Conservation (phyloP, 2,113 vertebrate species). For the Chaetops frenatus region DNA sequence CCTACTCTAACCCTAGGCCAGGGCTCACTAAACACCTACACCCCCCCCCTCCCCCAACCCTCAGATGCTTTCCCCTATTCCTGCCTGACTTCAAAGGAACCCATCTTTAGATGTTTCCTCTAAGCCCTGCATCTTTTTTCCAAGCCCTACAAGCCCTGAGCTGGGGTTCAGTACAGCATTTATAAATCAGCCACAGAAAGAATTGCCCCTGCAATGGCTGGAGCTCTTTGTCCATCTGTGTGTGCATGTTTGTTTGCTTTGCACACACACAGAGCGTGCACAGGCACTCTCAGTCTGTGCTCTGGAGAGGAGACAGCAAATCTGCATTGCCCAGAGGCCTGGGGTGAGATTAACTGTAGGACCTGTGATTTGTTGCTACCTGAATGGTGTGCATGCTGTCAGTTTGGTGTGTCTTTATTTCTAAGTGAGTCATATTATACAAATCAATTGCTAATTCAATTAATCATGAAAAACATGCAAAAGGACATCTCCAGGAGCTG, state of each 20-base stretch:
- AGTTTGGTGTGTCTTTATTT: constrained; percentile 43
- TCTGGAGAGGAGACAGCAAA: background rate
- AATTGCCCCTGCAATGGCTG: background rate
- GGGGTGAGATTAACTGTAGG: background rate
- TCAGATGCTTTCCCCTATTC: background rate
- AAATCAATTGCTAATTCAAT: constrained; percentile 65
- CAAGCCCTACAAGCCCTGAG: background rate
- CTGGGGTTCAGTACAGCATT: background rate
- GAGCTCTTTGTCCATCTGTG: background rate
- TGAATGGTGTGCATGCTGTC: background rate
- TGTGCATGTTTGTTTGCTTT: background rate
- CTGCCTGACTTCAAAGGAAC: background rate
- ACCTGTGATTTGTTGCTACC: constrained; percentile 18
- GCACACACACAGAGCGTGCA: background rate
- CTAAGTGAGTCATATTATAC: constrained; percentile 52
- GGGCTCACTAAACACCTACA: background rate
- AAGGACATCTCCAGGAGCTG: constrained; percentile 41
- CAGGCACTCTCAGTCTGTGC: background rate
- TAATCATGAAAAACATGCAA: constrained; percentile 54
- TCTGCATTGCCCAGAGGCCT: background rate
- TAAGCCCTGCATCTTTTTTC: background rate
- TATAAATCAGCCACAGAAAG: background rate
- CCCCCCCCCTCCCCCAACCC: too few species aligned
- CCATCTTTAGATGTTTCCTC: background rate
- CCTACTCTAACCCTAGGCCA: background rate